Evolutionary conservation across 2,113 vertebrate genomes (phyloP), one percentile per base, ranked within the genome.

Genomic region (Malaclemys terrapin): DNA sequence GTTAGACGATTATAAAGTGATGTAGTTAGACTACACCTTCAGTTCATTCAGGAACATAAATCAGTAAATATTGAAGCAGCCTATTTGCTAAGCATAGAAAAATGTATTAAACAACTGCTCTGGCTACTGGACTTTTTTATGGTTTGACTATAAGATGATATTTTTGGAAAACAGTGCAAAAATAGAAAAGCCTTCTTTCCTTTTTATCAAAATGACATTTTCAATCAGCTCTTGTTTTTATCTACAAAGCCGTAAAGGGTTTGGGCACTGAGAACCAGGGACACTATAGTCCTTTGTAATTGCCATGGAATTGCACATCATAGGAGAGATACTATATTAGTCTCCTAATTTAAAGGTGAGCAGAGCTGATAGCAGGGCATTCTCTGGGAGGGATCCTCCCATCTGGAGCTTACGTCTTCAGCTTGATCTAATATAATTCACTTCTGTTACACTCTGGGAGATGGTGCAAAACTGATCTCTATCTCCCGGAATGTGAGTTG

Each of bases 31-130:
- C 24, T 89, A 5, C 52, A 80, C 84, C 17, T 91, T 93, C 89
- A 84, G 17, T 88, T 6, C 2, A 88, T 35, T 93, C 52, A 82
- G 3, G 93, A 72, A 25, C 56, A 82, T 76, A 25, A 82, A 88
- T n/a, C 20, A 11, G 27, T 87, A 89, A 93, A 87, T 62, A 94
- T n/a, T 24, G 20, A 87, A 93, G 35, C 59, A 93, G 27, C 65
- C 65, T 87, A 5, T 56, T 79, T 94, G 3, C 22, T 89, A 59
- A 85, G 31, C 84, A 85, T 90, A 75, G 53, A 53, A 56, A 56
- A 87, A 81, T 88, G 84, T 3, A 27, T 89, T 80, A 6, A 2
- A 7, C 5, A 91, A 5, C 84, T 91, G 31, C 22, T n/a, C 80
- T 84, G 22, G 13, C 9, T 72, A 69, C 35, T 25, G 2, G 2